phyloP scores from a whole-genome alignment of 2,888 invertebrate genomes.

The Autographa gamma region DNA sequence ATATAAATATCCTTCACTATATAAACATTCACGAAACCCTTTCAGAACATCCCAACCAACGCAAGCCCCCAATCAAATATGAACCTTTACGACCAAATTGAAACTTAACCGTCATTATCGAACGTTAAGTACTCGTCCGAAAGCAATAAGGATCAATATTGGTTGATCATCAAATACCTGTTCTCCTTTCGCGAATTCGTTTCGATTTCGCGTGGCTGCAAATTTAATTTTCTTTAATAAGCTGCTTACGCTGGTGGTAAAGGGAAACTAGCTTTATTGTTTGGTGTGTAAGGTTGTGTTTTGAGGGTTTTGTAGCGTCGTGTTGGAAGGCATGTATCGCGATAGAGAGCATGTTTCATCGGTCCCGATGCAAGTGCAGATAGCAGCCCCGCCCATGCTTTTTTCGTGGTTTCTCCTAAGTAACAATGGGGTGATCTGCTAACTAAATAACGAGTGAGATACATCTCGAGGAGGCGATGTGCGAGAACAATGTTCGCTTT shows the following conservation, averaged over 20 bases:
- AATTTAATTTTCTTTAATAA: constrained; percentile 89
- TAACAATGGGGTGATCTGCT: constrained; percentile 88
- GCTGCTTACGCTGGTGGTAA: constrained; percentile 61
- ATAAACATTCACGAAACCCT: constrained; percentile 76
- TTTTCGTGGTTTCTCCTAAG: constrained; percentile 86
- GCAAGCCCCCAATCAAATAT: constrained; percentile 59
- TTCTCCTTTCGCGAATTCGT: constrained; percentile 78
- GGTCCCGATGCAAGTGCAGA: constrained; percentile 79
- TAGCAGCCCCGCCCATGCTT: constrained; percentile 86
- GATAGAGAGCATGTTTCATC: constrained; percentile 85
- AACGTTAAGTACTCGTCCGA: constrained; percentile 61
- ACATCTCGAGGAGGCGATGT: constrained; percentile 76
- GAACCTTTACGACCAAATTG: constrained; percentile 62
- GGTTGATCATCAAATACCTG: constrained; percentile 59
- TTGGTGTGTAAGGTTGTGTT: constrained; percentile 50
- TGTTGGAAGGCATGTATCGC: constrained; percentile 85
- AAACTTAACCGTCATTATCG: constrained; percentile 55
- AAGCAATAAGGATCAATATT: constrained; percentile 73
- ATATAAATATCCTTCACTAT: constrained; percentile 84
- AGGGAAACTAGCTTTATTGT: constrained; percentile 63
- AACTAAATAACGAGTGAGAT: constrained; percentile 87
- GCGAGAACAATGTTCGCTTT: constrained; percentile 74
- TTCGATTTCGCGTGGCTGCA: constrained; percentile 84
- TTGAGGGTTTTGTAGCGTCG: constrained; percentile 59
- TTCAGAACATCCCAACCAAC: constrained; percentile 62